phyloP scores from a whole-genome alignment of 1,140 invertebrate species.

The Watersipora subatra region DNA sequence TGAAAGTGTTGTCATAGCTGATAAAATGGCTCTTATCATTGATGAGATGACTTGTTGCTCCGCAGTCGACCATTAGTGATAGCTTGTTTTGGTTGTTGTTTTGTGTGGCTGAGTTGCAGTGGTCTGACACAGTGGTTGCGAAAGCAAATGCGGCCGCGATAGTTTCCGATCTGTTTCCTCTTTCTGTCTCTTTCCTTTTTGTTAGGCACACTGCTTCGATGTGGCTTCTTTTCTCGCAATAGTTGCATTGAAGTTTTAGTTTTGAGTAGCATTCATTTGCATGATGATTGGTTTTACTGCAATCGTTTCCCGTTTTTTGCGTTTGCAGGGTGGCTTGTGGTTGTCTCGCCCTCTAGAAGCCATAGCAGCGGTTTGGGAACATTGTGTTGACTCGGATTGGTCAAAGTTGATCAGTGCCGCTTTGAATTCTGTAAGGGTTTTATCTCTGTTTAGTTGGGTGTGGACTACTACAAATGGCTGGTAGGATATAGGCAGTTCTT shows the following conservation, averaged over 20 bases:
- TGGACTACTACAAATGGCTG: background rate
- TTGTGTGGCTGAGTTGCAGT: background rate
- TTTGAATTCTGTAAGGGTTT: background rate
- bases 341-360: background rate
- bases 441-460: background rate
- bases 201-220: background rate
- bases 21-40: background rate
- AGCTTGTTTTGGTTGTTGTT: background rate
- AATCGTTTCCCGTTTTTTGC: background rate
- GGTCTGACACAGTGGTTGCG: background rate
- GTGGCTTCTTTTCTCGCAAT: background rate
- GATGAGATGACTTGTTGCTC: background rate
- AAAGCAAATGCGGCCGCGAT: background rate
- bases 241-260: background rate
- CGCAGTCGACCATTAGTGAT: background rate
- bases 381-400: background rate
- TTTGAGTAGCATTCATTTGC: background rate
- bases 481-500: background rate
- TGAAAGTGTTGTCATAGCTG: background rate
- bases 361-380: background rate
- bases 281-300: background rate
- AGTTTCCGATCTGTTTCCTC: background rate
- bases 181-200: background rate
- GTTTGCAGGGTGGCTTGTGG: background rate
- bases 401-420: background rate